phyloP scores from a whole-genome alignment of 2,888 invertebrate genomes.

The Amorpha juglandis region DNA sequence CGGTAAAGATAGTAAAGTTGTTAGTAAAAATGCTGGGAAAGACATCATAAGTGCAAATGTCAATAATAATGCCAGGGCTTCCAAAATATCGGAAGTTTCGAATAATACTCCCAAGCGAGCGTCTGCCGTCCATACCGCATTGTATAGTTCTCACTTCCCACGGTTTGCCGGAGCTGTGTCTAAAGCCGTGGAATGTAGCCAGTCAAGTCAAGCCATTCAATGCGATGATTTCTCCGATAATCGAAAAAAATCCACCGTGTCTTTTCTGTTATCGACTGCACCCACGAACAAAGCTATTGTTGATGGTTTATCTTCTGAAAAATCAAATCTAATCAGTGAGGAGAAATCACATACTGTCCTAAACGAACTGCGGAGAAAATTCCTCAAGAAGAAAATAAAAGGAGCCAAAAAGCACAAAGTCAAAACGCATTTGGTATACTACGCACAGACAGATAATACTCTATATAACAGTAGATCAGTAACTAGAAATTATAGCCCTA shows the following conservation, averaged over 20 bases:
- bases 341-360: constrained; percentile 24
- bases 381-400: constrained; percentile 33
- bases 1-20: constrained; percentile 3
- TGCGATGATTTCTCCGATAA: constrained; percentile 28
- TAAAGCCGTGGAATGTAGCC: constrained; percentile 7
- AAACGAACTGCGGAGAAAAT: constrained; percentile 24
- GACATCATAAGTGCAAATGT: not conserved
- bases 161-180: not conserved
- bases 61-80: not conserved
- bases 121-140: constrained; percentile 28
- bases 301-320: not conserved
- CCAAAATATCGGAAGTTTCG: constrained; percentile 4
- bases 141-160: constrained; percentile 23
- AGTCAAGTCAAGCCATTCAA: not conserved
- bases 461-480: not conserved
- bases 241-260: constrained; percentile 25
- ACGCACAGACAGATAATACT: constrained; percentile 30
- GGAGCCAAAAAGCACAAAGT: constrained; percentile 31
- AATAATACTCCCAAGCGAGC: constrained; percentile 3
- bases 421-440: constrained; percentile 34
- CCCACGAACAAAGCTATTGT: constrained; percentile 8
- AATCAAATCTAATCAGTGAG: constrained; percentile 1
- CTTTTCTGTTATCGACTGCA: constrained; percentile 15
- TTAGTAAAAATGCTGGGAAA: not conserved
- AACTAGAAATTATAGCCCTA: not conserved